These are phyloP conservation scores for cat (Felis catus) DNA, from an alignment of 2,113 vertebrate genomes.

Conservation along the genomic window DNA sequence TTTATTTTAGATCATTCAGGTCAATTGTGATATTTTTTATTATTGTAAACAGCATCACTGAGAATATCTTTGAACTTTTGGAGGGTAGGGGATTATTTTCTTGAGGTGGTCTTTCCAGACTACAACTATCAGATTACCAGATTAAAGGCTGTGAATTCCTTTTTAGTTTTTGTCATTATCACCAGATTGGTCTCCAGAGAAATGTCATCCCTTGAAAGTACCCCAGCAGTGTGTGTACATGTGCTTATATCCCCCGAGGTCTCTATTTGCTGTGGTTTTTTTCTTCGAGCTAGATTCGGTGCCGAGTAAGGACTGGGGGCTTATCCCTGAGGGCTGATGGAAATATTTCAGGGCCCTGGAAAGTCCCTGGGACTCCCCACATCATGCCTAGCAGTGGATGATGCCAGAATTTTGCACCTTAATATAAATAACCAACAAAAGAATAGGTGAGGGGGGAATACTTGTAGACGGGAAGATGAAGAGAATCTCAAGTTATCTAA, in stretches of 20 bases:
- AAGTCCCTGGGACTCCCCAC: slow-evolving; percentile 67
- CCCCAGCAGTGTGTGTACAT: background rate
- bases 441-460: background rate
- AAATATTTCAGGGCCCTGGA: slow-evolving; percentile 48
- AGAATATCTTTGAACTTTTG: slow-evolving; percentile 42
- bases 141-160: slow-evolving; percentile 34
- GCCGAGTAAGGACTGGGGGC: background rate
- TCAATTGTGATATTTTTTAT: background rate
- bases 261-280: background rate
- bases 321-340: background rate
- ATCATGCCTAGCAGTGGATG: background rate
- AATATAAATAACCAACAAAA: background rate
- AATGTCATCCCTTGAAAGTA: slow-evolving; percentile 14
- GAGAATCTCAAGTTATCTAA: background rate
- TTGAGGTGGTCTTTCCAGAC: slow-evolving; percentile 53
- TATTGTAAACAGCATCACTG: slow-evolving; percentile 12
- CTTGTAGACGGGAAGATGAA: background rate
- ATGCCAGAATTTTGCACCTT: slow-evolving; percentile 22
- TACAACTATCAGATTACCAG: slow-evolving; percentile 39
- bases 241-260: background rate
- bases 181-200: slow-evolving; percentile 22
- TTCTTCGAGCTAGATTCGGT: background rate
- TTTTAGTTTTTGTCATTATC: slow-evolving; percentile 32
- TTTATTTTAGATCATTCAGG: background rate
- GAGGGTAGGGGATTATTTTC: background rate